Evolutionary conservation across 2,797 vertebrate genomes (phyloP), one percentile per base, ranked within the genome.

Genomic region (Hydrolagus colliei): DNA sequence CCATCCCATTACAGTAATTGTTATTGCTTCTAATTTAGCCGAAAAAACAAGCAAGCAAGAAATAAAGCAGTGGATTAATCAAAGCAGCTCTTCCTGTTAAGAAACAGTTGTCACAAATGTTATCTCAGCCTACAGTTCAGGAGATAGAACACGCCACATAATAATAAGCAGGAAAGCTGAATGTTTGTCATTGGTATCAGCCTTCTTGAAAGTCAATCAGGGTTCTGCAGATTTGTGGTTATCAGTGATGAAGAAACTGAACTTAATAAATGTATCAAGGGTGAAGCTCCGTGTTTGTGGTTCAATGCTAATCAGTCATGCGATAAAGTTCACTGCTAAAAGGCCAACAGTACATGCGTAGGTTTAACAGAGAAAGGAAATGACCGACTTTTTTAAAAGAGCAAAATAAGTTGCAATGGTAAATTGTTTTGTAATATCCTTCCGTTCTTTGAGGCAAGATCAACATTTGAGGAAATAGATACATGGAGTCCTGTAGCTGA

Each of bases 1-100:
- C 65, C 65, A 41, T 84, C 52, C 20, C 11, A 5, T 71, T 52
- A 52, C 6, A 52, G 41, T 71, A 71, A 84, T 71, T 71, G 85
- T 85, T 86, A 9, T 86, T 86, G 73, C 87, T 87, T 86, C 87
- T 86, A 73, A 86, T 88, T 88, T 87, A 86, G 75, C 72, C 77
- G 8, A 52, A 87, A 14, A 65, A 79, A 87, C 86, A 79, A 71
- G 72, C 32, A 77, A 76, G 59, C 78, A 87, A 84, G 77, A 32
- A 80, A 82, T 59, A 86, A 87, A 87, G 86, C 85, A 87, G 71
- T 62, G 87, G 80, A 87, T 72, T 73, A 85, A 80, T 65, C 67
- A 62, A 63, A 86, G 82, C 20, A 63, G 68, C 22, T 86, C 86
- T 90, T 87, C 88, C 82, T 86, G 73, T 88, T 65, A 87, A 61